A percentile compares a stretch with the other conserved stretches of the same genome.
Conservation (phyloP, 2,113 vertebrate genomes). For the Rhinogobius similis region DNA sequence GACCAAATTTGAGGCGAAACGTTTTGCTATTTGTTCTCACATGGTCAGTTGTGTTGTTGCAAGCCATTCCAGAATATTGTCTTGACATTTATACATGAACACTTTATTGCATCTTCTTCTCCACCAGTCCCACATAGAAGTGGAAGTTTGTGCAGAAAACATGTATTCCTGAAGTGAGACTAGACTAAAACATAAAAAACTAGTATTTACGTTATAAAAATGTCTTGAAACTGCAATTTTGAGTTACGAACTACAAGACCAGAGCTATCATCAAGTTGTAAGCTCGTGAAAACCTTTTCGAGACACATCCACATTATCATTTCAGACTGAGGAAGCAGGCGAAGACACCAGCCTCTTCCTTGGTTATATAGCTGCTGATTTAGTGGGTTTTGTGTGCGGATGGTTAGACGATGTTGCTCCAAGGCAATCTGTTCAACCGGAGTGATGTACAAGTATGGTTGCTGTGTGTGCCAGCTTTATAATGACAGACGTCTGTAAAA, state of each 20-base stretch:
- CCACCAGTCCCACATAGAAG: background rate
- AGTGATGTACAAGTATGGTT: constrained; percentile 38
- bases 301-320: constrained; percentile 31
- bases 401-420: constrained; percentile 28
- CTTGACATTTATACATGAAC: background rate
- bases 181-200: constrained; percentile 8
- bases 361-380: constrained; percentile 55
- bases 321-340: constrained; percentile 20
- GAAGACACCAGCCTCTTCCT: constrained; percentile 20
- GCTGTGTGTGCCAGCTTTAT: constrained; percentile 47
- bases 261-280: constrained; percentile 25
- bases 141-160: background rate
- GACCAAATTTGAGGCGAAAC: background rate
- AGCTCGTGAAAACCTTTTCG: constrained; percentile 28
- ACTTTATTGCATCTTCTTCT: background rate
- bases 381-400: constrained; percentile 44
- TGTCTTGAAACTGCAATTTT: constrained; percentile 1
- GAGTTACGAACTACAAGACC: constrained; percentile 5
- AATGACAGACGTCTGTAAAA: constrained; percentile 66
- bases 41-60: background rate
- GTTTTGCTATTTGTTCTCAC: background rate
- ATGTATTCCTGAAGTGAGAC: background rate
- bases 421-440: constrained; percentile 38
- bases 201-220: constrained; percentile 1
- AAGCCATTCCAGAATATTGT: background rate